Base-by-base conservation (phyloP, 2,888 invertebrate genomes). In the Nemoura dubitans region DNA sequence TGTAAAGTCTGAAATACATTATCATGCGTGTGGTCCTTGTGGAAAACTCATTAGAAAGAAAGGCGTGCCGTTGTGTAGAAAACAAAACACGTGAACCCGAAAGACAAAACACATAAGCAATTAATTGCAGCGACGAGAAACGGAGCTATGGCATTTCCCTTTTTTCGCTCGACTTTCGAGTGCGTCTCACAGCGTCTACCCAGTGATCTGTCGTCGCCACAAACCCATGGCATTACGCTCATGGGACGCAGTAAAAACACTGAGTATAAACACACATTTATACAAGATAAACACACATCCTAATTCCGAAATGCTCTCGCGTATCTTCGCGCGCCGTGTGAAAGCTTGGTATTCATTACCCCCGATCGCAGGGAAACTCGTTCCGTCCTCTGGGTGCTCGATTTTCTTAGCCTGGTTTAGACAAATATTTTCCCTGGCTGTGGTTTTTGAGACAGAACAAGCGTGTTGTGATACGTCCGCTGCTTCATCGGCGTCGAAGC, bases 361-460 rank as follows among this genome's bases (percentile, higher is more conserved):
- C 59, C 3, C n/a, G 30, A 81, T 36, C 36, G 81, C n/a, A 81
- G 7, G 21, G n/a, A 21, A 10, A 3, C 2, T 29, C 28, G 81
- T 30, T 30, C 30, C 3, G 81, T 30, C 29, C 81, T 25, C 25
- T 6, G 27, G 43, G 10, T 36, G 36, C 36, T 36, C 36, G 43
- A 59, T 83, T 83, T 83, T 59, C 83, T 80, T 43, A 84, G 59
- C 84, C 59, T 43, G 83, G 76, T 21, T 43, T 43, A 84, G 59
- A 84, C 84, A 76, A 84, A 84, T 84, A 84, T 84, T 84, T 84
- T 84, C 84, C 27, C 84, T 84, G 84, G 84, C 84, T 59, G 84
- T 28, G 84, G 84, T 28, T 84, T 78, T 76, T 76, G 84, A 84
- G 84, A 84, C 28, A 28, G 84, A 21, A 76, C 84, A 76, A 21